Base-by-base conservation (phyloP, 2,113 vertebrate species). In the Rynchops niger region DNA sequence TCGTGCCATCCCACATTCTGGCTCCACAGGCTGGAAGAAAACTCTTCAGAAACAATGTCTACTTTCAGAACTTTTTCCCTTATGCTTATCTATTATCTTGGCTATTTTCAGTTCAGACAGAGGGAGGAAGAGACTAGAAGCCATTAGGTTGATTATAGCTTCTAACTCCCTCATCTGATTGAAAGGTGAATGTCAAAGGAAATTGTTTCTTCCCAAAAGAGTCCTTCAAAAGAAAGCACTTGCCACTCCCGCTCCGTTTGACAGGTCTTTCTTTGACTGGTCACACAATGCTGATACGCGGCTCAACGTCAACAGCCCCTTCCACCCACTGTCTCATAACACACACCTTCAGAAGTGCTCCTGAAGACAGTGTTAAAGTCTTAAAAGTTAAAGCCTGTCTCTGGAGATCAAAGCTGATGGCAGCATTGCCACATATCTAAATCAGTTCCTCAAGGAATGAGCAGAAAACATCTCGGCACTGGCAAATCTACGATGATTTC, bases 191-290 rank as follows among this genome's bases (percentile, higher is more conserved):
- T 65, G 38, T 55, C 47, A 82, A 59, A 87, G 77, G 77, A 79
- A 96, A 76, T 67, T 29, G 3, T 56, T 94, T 86, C 72, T 73
- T 92, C 72, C 17, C 38, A 42, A 81, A 88, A 74, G 32, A n/a
- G n/a, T 70, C n/a, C 32, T 92, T 59, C 65, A 34, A 34, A 88
- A 26, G 43, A 59, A 32, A 79, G 23, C 0, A 0, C 15, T 82
- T 87, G 47, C 5, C 36, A 42, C 15, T 73, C 30, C 30, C 0
- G 0, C 17, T 63, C 12, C 1, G 0, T 40, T 62, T 83, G 55
- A 43, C 72, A 79, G 59, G 29, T 84, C 45, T 73, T 32, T 72
- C 82, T 93, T 56, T 29, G 61, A 5, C 25, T 26, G 26, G 12
- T 58, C 49, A 29, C 3, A 3, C n/a, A 83, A 4, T 26, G 29